Percentiles rank a stretch among this genome's conserved stretches.
These are phyloP conservation scores for Pagetopsis macropterus DNA, from an alignment of 2,797 vertebrate genomes.

Conservation along the genomic window DNA sequence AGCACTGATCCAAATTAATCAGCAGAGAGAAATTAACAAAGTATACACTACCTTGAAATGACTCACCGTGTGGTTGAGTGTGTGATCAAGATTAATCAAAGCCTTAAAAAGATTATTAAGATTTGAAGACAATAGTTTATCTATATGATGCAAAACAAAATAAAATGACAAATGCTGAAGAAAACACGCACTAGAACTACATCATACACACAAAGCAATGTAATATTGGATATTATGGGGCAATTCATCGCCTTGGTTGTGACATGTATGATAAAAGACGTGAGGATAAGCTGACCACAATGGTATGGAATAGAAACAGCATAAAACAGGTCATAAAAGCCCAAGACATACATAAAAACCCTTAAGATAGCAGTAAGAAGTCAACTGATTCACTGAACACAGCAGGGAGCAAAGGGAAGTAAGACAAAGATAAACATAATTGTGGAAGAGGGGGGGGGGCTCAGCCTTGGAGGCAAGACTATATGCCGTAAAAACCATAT, in stretches of 20 bases:
- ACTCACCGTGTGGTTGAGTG: neutral
- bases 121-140: conserved; percentile 20
- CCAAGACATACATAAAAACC: conserved; percentile 51
- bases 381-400: conserved; percentile 62
- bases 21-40: neutral
- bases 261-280: conserved; percentile 64
- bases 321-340: conserved; percentile 69
- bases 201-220: conserved; percentile 8
- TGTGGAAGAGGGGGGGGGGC: neutral
- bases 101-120: conserved; percentile 6
- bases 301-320: conserved; percentile 41
- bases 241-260: conserved; percentile 30
- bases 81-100: conserved; percentile 2
- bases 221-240: conserved; percentile 20
- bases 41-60: conserved; percentile 6
- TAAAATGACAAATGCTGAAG: conserved; percentile 17
- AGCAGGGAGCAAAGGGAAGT: conserved; percentile 5
- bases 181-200: conserved; percentile 7
- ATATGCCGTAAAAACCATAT: conserved; percentile 18
- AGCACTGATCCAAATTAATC: conserved; percentile 16
- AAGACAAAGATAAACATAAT: conserved; percentile 33
- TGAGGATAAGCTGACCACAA: conserved; percentile 12
- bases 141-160: conserved; percentile 36
- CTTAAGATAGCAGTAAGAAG: conserved; percentile 57
- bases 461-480: conserved; percentile 28